Evolutionary conservation across 2,113 vertebrate genomes (phyloP), one percentile per base, ranked within the genome.

Genomic region (Myodes glareolus): DNA sequence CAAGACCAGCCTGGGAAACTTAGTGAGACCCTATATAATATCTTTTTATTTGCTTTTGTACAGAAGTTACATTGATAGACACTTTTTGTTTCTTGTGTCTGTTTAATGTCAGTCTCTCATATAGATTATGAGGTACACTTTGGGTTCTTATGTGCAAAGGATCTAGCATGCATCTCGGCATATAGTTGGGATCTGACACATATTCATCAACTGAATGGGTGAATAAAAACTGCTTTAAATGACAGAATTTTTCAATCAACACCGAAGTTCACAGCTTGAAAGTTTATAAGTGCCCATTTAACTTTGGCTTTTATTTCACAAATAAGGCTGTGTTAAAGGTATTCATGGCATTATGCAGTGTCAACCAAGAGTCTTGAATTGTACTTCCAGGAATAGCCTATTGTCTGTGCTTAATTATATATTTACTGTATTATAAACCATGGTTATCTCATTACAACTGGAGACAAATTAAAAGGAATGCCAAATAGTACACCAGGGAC

Each of bases 401-500:
- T 92, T 90, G 47, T 78, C 89, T 45, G 67, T 91, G 33, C 47
- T 39, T 95, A 58, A 91, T 97, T 94, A 86, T 91, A 93, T 94
- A 0, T 93, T 95, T 94, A 96, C 97, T 97, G 81, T 92, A 98
- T 96, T 96, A 96, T 96, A 98, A 97, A 97, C 96, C 90, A 67
- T 97, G 96, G 93, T 96, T 96, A 92, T 96, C 96, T 97, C 86
- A 63, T 98, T 98, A 98, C 42, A 23, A 0, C 88, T 94, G 61
- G 84, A 94, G 96, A 96, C 52, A 98, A 98, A 98, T 98, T 93
- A 98, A 97, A 97, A 92, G 93, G 94, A 96, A 92, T 97, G 97
- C 94, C 94, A 94, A 97, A 98, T 97, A 93, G 97, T 87, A 97
- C 98, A 94, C 98, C 55, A 8, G 98, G 98, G 98, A 98, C 97